Base-by-base conservation (phyloP, 53 echinoderm and acorn worm species). In the Actinopyga echinites region DNA sequence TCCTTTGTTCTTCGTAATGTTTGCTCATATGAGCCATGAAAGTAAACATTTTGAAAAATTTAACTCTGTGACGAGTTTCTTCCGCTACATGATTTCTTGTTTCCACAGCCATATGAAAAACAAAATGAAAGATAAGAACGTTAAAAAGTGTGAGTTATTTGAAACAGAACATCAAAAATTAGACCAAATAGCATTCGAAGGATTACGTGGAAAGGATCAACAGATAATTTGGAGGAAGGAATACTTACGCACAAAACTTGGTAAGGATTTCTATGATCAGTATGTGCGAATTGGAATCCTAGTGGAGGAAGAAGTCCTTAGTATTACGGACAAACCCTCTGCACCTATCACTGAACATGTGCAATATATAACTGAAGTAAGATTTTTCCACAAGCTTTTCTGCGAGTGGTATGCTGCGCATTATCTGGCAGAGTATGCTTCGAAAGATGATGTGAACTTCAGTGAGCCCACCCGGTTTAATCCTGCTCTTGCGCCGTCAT, bases 1-100 rank as follows among this genome's bases (percentile, higher is more conserved):
- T 54, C 75, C 75, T 5, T 54, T 75, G 19, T 75, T 75, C 19
- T 75, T 75, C 53, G 75, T 53, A 7, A 29, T 75, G 54, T 75
- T 75, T 20, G 75, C 55, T 30, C 75, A 75, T 54, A 75, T 75
- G 75, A 19, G 24, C 5, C 21, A 75, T 22, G 75, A 54, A 29
- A 54, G 55, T 9, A 23, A 54, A 54, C 52, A 75, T 30, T 75
- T 75, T 19, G 5, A 17, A 19, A 55, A 53, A 32, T 54, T 75
- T 23, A 52, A 75, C 9, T 75, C 75, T 15, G 75, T 55, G 10
- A 75, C 75, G 5, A 53, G 29, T 29, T 54, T 75, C 53, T 75
- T 75, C 11, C 54, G 75, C 15, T 26, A 75, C 19, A 54, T 75
- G 28, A 75, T 75, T 44, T 38, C 53, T 29, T 75, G 75, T 54